Percentiles rank a stretch among this genome's conserved stretches.
Conservation (phyloP, 2,797 vertebrate species). For the Moxostoma hubbsi region DNA sequence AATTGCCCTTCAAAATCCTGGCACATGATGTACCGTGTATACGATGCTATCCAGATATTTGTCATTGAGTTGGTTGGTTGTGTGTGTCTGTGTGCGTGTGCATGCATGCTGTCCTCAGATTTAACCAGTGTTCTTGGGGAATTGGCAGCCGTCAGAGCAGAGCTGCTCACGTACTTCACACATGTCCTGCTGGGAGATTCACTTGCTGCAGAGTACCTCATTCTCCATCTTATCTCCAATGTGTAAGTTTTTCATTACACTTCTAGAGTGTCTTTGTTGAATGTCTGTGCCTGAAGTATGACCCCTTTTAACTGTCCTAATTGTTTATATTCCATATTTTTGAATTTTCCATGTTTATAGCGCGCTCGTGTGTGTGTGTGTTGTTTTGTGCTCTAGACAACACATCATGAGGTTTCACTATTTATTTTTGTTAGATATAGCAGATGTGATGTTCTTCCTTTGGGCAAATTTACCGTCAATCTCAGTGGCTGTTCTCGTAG, state of each 20-base stretch:
- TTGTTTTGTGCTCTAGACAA: too few species aligned
- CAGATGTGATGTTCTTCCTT: slow-evolving; percentile 90
- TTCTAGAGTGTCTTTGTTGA: neutral
- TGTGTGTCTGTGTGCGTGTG: neutral
- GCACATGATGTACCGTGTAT: too few species aligned
- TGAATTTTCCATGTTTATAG: neutral
- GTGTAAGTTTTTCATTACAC: slow-evolving; percentile 81
- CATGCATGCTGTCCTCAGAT: slow-evolving; percentile 73
- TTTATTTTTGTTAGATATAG: slow-evolving; percentile 79
- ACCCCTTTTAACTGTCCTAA: too few species aligned
- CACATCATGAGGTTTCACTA: too few species aligned
- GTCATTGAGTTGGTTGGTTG: too few species aligned
- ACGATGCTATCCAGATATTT: too few species aligned
- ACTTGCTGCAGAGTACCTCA: slow-evolving; percentile 93
- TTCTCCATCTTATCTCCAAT: slow-evolving; percentile 93
- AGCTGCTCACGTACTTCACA: slow-evolving; percentile 90
- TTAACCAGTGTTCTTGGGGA: slow-evolving; percentile 84
- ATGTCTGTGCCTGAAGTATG: neutral
- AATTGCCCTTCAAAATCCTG: neutral
- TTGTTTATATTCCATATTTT: neutral
- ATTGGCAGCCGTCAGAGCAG: slow-evolving; percentile 85
- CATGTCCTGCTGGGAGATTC: slow-evolving; percentile 90
- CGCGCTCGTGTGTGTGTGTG: neutral
- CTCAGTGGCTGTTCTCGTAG: slow-evolving; percentile 89
- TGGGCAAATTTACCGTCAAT: slow-evolving; percentile 96